These are phyloP conservation scores for Lipophrys pholis DNA, from an alignment of 2,113 vertebrate species.

Conservation along the genomic window DNA sequence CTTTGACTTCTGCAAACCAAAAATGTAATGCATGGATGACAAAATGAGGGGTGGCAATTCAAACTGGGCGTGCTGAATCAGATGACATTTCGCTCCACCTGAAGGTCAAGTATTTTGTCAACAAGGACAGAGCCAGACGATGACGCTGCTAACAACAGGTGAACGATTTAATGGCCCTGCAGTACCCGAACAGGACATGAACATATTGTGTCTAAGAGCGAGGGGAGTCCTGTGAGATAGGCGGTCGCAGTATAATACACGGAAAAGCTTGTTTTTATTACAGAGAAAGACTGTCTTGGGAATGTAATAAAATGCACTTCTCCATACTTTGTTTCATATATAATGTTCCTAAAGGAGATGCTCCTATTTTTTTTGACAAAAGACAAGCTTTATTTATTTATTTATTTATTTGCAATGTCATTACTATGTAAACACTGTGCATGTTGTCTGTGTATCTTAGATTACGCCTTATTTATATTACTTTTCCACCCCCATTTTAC, in stretches of 20 bases:
- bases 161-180: slow-evolving; percentile 59
- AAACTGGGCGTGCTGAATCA: slow-evolving; percentile 74
- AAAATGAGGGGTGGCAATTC: slow-evolving; percentile 71
- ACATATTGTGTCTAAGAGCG: not conserved
- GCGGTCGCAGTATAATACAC: not conserved
- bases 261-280: not conserved
- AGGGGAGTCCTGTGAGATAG: not conserved
- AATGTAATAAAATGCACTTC: too few species aligned
- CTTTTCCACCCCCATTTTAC: too few species aligned
- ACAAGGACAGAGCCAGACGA: slow-evolving; percentile 55
- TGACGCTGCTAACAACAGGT: slow-evolving; percentile 43
- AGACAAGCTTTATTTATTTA: too few species aligned
- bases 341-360: too few species aligned
- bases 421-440: too few species aligned
- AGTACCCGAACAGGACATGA: slow-evolving; percentile 36
- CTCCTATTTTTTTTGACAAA: too few species aligned
- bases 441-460: too few species aligned
- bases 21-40: slow-evolving; percentile 56
- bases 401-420: too few species aligned
- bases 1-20: slow-evolving; percentile 59
- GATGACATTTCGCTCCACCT: slow-evolving; percentile 76
- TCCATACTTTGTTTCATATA: too few species aligned
- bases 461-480: too few species aligned
- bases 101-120: slow-evolving; percentile 83
- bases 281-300: too few species aligned